phyloP scores from a whole-genome alignment of 2,888 invertebrate genomes.

The Drosophila multiciliata region DNA sequence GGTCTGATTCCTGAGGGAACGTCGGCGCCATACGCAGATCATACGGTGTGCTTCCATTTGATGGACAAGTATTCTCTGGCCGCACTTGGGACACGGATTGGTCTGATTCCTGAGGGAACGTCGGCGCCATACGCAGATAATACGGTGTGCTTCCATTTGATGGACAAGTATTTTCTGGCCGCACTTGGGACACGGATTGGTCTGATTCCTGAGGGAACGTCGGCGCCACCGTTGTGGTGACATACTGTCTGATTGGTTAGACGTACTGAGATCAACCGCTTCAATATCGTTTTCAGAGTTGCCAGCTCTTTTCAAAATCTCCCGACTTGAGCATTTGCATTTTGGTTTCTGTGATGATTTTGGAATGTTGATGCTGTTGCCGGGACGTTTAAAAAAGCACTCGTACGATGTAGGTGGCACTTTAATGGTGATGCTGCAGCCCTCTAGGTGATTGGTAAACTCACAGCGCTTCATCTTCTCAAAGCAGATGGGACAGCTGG shows the following conservation, averaged over 20 bases:
- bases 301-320: constrained; percentile 6
- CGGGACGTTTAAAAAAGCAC: not conserved
- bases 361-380: not conserved
- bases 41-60: too few species aligned
- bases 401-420: constrained; percentile 56
- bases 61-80: too few species aligned
- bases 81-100: too few species aligned
- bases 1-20: constrained; percentile 69
- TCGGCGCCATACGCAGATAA: too few species aligned
- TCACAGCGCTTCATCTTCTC: constrained; percentile 79
- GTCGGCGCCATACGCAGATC: too few species aligned
- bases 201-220: too few species aligned
- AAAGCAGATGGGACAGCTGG: constrained; percentile 83
- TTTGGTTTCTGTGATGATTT: not conserved
- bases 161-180: too few species aligned
- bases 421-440: constrained; percentile 81
- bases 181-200: too few species aligned
- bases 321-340: constrained; percentile 1
- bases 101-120: too few species aligned
- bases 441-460: constrained; percentile 82
- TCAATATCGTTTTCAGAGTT: constrained; percentile 56
- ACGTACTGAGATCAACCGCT: constrained; percentile 47
- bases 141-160: too few species aligned
- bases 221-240: constrained; percentile 65
- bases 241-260: constrained; percentile 31